These are phyloP conservation scores for western clawed frog (Xenopus tropicalis) DNA, from an alignment of 2,113 vertebrate species.

Conservation along the genomic window UCB_Xtro_10.0 CM004444.2:6777001-6777500, in stretches of 20 bases:
- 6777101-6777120: no score
- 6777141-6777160: constrained; percentile 15
- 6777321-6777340: constrained; percentile 95
- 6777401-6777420: not conserved
- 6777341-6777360: constrained; percentile 93
- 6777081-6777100: no score
- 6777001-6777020: constrained; percentile 94
- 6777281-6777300: constrained; percentile 95
- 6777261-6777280: constrained; percentile 97
- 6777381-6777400: constrained; percentile 90
- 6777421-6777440: not conserved
- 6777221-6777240: constrained; percentile 93
- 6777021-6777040: constrained; percentile 93
- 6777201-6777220: constrained; percentile 93
- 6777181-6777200: constrained; percentile 97
- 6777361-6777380: constrained; percentile 85
- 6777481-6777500: constrained; percentile 73
- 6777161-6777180: constrained; percentile 89
- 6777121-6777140: no score
- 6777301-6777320: constrained; percentile 98
- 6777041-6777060: constrained; percentile 98
- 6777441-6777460: not conserved
- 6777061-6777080: constrained; percentile 29
- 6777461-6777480: constrained; percentile 41
- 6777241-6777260: constrained; percentile 94